These are phyloP conservation scores for Spermophilus dauricus DNA, from an alignment of 2,113 vertebrate species.

Conservation along the genomic window DNA sequence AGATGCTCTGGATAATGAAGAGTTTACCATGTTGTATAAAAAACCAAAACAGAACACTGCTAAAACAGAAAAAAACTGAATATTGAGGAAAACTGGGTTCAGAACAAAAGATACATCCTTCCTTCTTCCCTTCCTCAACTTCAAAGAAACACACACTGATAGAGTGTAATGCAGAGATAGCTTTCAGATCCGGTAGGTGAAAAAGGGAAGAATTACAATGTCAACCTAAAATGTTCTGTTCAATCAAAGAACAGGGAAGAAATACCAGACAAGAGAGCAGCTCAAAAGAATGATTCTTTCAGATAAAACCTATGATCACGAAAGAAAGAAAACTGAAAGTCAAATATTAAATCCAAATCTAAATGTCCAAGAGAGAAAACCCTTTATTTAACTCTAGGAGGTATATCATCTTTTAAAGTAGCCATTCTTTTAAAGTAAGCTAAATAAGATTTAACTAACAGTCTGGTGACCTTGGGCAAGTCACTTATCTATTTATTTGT, in stretches of 20 bases:
- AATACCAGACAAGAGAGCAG: not conserved
- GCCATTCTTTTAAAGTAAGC: not conserved
- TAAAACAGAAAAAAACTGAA: conserved; percentile 39
- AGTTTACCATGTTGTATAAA: not conserved
- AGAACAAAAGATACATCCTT: conserved; percentile 11
- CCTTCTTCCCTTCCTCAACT: not conserved
- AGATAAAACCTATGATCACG: not conserved
- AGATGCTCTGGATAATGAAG: conserved; percentile 24
- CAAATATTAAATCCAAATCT: conserved; percentile 46
- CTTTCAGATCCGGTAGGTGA: not conserved
- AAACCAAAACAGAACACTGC: conserved; percentile 8
- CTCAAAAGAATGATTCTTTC: conserved; percentile 12
- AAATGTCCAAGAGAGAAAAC: not conserved
- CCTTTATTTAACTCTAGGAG: conserved; percentile 12
- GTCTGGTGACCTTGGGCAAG: conserved; percentile 30
- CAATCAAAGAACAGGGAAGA: not conserved
- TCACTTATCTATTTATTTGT: not conserved
- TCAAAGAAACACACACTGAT: not conserved
- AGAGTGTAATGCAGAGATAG: not conserved
- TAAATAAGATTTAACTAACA: not conserved
- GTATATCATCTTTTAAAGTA: not conserved
- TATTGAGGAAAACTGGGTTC: conserved; percentile 8
- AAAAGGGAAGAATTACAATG: conserved; percentile 25
- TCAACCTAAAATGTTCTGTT: conserved; percentile 53
- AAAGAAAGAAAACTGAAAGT: conserved; percentile 38